A percentile compares a stretch with the other conserved stretches of the same genome.
phyloP scores from a whole-genome alignment of 1,140 invertebrate genomes.

The Camponotus pennsylvanicus region DNA sequence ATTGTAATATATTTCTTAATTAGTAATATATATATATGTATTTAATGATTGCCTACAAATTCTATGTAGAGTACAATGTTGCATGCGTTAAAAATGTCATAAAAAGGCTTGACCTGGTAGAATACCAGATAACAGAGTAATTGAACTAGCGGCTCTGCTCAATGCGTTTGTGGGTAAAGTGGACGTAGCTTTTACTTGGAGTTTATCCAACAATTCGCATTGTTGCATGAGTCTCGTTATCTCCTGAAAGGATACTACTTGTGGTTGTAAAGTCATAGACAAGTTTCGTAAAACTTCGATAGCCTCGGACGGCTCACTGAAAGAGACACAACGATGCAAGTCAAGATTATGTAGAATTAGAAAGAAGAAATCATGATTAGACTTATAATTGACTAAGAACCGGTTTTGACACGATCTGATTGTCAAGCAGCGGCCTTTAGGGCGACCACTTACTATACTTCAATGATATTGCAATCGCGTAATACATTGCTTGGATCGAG shows the following conservation, averaged over 20 bases:
- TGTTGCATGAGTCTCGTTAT: conserved; percentile 92
- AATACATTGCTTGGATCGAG: conserved; percentile 89
- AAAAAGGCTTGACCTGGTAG: conserved; percentile 89
- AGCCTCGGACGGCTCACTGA: conserved; percentile 90
- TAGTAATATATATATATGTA: neutral
- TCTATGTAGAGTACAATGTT: neutral
- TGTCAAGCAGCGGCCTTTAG: neutral
- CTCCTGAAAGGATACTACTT: conserved; percentile 89
- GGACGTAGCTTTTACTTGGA: conserved; percentile 74
- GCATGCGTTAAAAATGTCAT: neutral
- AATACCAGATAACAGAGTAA: conserved; percentile 91
- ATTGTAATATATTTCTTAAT: conserved; percentile 66
- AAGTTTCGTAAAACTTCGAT: conserved; percentile 88
- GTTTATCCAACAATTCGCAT: conserved; percentile 88
- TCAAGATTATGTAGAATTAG: conserved; percentile 12
- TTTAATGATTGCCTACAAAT: neutral
- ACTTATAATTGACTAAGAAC: neutral
- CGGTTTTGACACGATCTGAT: conserved; percentile 5
- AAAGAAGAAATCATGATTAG: conserved; percentile 14
- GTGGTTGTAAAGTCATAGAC: conserved; percentile 87
- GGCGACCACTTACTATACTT: conserved; percentile 91
- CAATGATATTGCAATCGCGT: conserved; percentile 93
- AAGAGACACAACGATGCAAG: conserved; percentile 19
- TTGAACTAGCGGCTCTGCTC: conserved; percentile 86
- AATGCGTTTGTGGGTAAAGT: conserved; percentile 79